Conservation (phyloP, 2,113 vertebrate genomes). For the Cervus canadensis region DNA sequence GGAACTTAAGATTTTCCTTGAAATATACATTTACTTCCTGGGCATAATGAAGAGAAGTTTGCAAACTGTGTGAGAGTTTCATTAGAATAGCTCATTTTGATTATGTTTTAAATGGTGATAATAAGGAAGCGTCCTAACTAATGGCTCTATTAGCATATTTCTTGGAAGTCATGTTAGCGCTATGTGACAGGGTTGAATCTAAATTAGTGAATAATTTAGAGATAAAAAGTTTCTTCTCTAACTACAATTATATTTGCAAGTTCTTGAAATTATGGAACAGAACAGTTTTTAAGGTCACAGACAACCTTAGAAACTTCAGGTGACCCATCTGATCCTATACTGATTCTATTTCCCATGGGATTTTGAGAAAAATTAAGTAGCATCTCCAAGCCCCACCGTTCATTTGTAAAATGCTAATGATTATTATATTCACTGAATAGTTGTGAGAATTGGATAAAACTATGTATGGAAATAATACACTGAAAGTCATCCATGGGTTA, state of each 20-base stretch:
- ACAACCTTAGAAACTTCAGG: background rate
- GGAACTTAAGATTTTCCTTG: background rate
- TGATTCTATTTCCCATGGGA: background rate
- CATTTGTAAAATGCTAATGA: background rate
- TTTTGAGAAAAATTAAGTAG: background rate
- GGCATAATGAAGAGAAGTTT: background rate
- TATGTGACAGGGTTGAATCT: slow-evolving; percentile 38
- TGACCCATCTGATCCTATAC: background rate
- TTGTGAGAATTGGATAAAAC: background rate
- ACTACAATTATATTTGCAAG: slow-evolving; percentile 2
- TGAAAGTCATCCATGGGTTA: background rate
- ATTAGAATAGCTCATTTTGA: background rate
- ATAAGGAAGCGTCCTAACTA: background rate
- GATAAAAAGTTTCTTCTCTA: background rate
- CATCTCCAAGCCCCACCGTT: background rate
- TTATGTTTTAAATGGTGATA: slow-evolving; percentile 12
- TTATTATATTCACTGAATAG: background rate
- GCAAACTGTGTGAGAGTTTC: background rate
- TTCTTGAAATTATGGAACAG: background rate
- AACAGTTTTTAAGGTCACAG: background rate
- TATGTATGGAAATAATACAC: background rate
- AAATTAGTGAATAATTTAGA: slow-evolving; percentile 63
- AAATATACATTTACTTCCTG: background rate
- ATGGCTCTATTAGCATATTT: slow-evolving; percentile 44
- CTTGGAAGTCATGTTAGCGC: slow-evolving; percentile 7